phyloP scores from a whole-genome alignment of 2,113 vertebrate genomes.

The Gymnocephalus cernua region DNA sequence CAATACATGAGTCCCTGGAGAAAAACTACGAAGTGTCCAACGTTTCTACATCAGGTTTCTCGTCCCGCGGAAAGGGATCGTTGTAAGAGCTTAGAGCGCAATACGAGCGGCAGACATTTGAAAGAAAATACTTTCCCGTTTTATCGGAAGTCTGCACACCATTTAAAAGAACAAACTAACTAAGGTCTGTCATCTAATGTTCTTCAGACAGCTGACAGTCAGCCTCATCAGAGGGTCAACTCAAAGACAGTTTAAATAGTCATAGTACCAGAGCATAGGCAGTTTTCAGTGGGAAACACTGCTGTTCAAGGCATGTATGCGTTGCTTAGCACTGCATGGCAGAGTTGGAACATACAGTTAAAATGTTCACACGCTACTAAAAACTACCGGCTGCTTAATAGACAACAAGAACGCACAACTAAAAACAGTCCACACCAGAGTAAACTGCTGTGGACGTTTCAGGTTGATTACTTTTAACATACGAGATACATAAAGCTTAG shows the following conservation, averaged over 20 bases:
- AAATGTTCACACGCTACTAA: conserved; percentile 13
- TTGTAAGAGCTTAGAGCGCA: not conserved
- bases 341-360: not conserved
- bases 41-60: not conserved
- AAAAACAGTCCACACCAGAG: not conserved
- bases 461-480: not conserved
- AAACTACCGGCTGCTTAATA: conserved; percentile 14
- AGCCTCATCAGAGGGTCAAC: not conserved
- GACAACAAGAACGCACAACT: not conserved
- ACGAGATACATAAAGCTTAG: not conserved
- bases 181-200: conserved; percentile 6
- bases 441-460: not conserved
- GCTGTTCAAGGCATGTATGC: conserved; percentile 2
- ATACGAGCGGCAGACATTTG: not conserved
- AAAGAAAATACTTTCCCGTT: not conserved
- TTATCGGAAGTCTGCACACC: not conserved
- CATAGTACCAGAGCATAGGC: not conserved
- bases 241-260: not conserved
- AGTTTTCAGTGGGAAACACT: conserved; percentile 4
- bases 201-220: not conserved
- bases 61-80: not conserved
- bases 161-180: not conserved
- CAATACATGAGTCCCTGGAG: not conserved
- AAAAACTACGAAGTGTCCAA: not conserved
- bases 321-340: conserved; percentile 25